These are phyloP conservation scores for Bicyclus anynana DNA, from an alignment of 1,140 invertebrate genomes.

Conservation along the genomic window DNA sequence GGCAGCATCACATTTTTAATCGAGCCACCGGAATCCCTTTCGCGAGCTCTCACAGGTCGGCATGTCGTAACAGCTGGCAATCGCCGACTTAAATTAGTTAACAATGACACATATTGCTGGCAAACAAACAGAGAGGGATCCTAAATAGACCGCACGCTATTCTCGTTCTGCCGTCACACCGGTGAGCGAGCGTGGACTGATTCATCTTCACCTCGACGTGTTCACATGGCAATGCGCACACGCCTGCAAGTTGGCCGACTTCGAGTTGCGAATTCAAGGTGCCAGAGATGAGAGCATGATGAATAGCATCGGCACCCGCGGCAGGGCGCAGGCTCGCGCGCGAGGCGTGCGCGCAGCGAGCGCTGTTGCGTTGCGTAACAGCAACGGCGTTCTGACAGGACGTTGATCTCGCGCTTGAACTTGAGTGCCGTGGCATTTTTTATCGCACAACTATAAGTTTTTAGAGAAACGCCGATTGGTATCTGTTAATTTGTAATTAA, in stretches of 20 bases:
- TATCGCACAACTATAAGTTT: neutral
- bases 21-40: slow-evolving; percentile 33
- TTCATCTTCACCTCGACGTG: slow-evolving; percentile 71
- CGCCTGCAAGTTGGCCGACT: slow-evolving; percentile 27
- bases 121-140: slow-evolving; percentile 71
- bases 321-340: slow-evolving; percentile 1
- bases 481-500: slow-evolving; percentile 11
- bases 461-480: slow-evolving; percentile 4
- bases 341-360: slow-evolving; percentile 35
- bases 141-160: slow-evolving; percentile 73
- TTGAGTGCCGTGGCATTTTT: slow-evolving; percentile 33
- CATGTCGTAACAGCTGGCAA: slow-evolving; percentile 71
- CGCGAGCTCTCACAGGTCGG: slow-evolving; percentile 34
- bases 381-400: slow-evolving; percentile 36
- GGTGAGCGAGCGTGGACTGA: slow-evolving; percentile 66
- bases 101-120: slow-evolving; percentile 77
- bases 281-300: too few relatives aligned
- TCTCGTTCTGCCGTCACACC: slow-evolving; percentile 63
- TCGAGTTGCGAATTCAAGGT: neutral
- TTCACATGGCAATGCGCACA: slow-evolving; percentile 46
- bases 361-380: slow-evolving; percentile 44
- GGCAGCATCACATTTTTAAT: neutral
- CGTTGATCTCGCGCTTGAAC: slow-evolving; percentile 64
- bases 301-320: too few relatives aligned
- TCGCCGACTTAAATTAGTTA: slow-evolving; percentile 74